These are phyloP conservation scores for Parapristionchus giblindavisi DNA, from an alignment of 2,888 invertebrate species.

Conservation along the genomic window DNA sequence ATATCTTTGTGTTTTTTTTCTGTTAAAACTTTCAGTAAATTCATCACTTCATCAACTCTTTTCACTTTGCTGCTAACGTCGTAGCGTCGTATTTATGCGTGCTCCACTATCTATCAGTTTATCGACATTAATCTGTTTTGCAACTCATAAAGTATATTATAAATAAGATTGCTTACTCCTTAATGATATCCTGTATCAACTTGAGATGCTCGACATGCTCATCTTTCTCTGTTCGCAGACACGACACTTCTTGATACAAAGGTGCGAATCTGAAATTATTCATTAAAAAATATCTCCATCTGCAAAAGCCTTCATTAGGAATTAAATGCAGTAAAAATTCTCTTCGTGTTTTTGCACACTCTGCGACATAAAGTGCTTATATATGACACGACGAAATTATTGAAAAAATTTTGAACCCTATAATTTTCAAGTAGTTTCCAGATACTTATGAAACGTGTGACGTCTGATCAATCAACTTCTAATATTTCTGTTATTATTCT, in stretches of 20 bases:
- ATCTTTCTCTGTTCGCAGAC: slow-evolving; percentile 41
- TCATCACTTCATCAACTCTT: too few relatives aligned
- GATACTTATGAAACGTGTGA: too few relatives aligned
- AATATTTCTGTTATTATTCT: too few relatives aligned
- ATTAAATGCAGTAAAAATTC: background rate
- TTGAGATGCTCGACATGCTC: slow-evolving; percentile 46
- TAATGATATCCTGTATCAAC: slow-evolving; percentile 44
- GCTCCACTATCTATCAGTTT: background rate
- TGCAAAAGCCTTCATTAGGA: background rate
- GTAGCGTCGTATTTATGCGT: background rate
- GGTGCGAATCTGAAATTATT: slow-evolving; percentile 41
- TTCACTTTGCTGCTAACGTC: too few relatives aligned
- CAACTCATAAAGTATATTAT: background rate
- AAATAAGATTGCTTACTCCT: slow-evolving; percentile 41
- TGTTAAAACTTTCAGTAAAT: too few relatives aligned
- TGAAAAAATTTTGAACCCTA: too few relatives aligned
- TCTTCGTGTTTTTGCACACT: background rate
- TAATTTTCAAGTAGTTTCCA: too few relatives aligned
- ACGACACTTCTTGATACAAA: slow-evolving; percentile 43
- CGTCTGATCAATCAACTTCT: too few relatives aligned
- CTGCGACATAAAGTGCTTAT: too few relatives aligned
- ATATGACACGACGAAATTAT: too few relatives aligned
- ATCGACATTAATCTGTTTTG: background rate
- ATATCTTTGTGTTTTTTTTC: background rate
- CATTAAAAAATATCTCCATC: background rate